phyloP scores from a whole-genome alignment of 2,797 vertebrate species.

The Chiroxiphia lanceolata region DNA sequence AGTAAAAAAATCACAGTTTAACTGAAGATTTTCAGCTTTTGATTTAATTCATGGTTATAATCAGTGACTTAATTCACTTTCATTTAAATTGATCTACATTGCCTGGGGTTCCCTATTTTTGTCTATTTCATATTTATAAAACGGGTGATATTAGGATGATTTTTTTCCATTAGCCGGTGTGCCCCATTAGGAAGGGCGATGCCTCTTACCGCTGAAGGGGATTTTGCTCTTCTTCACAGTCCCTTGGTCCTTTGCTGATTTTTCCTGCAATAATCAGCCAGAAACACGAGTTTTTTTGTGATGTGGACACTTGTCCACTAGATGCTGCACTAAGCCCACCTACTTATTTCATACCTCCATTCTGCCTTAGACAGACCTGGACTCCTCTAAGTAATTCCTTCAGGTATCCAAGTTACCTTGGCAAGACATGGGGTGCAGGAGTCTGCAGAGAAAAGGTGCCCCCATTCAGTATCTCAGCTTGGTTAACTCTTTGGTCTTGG shows the following conservation, averaged over 20 bases:
- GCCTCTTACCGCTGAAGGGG: not conserved
- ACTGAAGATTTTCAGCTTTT: not conserved
- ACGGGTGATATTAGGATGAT: not conserved
- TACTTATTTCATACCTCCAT: not conserved
- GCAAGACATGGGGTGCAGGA: not conserved
- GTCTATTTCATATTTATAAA: not conserved
- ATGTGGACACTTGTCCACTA: conserved; percentile 65
- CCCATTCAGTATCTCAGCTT: not conserved
- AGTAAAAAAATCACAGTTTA: not conserved
- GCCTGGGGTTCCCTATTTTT: not conserved
- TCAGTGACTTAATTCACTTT: not conserved
- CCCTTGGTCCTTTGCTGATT: not conserved
- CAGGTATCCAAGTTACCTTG: not conserved
- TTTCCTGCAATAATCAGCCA: not conserved
- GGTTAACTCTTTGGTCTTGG: not conserved
- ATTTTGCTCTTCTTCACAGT: not conserved
- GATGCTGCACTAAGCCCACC: conserved; percentile 67
- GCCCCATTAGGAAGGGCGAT: not conserved
- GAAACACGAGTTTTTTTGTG: conserved; percentile 17
- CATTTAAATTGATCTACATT: not conserved
- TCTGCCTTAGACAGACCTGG: not conserved
- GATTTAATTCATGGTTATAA: not conserved
- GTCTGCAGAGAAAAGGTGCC: not conserved
- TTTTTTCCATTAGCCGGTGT: not conserved
- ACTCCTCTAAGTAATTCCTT: not conserved